Evolutionary conservation across 2,797 vertebrate species (phyloP).

Genomic region (Adrianichthys oophorus): DNA sequence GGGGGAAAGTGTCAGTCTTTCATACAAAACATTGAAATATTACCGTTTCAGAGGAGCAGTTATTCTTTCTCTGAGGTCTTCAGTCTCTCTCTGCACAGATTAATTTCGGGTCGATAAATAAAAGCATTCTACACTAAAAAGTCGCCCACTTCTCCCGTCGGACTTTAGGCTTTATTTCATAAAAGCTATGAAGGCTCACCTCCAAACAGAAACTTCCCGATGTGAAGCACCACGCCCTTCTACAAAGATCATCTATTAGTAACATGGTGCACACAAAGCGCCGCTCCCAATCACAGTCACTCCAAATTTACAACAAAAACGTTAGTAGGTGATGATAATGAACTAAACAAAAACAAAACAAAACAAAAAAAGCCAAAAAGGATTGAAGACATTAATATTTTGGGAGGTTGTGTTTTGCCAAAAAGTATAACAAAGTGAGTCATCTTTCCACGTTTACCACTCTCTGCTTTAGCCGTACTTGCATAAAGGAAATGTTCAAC

Average conservation of each 20-base stretch:
- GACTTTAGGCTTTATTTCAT: background rate
- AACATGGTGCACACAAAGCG: no score
- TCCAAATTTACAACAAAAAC: no score
- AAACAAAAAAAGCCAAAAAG: no score
- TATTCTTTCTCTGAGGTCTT: constrained; percentile 6
- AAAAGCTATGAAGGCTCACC: background rate
- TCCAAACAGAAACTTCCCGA: constrained; percentile 6
- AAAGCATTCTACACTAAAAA: constrained; percentile 2
- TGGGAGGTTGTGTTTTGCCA: background rate
- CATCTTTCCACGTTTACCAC: rapidly evolving
- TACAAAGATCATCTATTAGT: constrained; percentile 44
- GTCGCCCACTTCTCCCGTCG: background rate
- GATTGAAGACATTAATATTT: no score
- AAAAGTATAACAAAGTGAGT: constrained; percentile 1
- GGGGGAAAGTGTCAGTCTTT: no score
- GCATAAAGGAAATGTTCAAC: constrained; percentile 10
- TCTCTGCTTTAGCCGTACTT: constrained; percentile 14
- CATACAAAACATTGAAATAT: constrained; percentile 17
- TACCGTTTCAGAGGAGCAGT: background rate
- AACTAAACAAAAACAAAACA: no score
- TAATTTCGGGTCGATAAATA: no score
- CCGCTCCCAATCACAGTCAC: background rate
- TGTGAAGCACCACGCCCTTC: constrained; percentile 44
- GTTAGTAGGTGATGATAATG: no score
- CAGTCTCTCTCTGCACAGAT: background rate